These are phyloP conservation scores for Orientallactaga bullata DNA, from an alignment of 2,113 vertebrate species.

Conservation along the genomic window DNA sequence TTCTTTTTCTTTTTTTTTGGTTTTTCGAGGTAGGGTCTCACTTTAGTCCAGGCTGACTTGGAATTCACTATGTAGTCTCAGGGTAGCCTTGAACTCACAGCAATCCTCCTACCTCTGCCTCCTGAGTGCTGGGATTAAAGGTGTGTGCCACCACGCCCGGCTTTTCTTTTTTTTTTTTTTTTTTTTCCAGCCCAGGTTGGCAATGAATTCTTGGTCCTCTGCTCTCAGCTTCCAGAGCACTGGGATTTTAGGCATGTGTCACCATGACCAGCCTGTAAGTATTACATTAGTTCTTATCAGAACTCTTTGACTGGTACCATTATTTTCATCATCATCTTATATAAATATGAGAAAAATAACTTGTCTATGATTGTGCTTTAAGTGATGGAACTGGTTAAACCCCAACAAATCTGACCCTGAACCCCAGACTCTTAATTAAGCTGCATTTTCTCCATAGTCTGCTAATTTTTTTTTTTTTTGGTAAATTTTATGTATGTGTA, in stretches of 20 bases:
- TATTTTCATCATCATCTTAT: neutral
- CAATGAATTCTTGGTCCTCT: too few relatives aligned
- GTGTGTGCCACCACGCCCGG: too few relatives aligned
- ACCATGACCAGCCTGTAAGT: neutral
- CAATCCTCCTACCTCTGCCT: too few relatives aligned
- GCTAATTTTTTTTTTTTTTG: neutral
- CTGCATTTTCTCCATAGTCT: neutral
- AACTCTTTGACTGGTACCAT: neutral
- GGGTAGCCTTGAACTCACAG: too few relatives aligned
- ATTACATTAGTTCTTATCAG: constrained; percentile 10
- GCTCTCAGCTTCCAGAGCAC: neutral
- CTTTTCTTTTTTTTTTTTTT: neutral
- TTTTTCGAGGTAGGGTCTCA: too few relatives aligned
- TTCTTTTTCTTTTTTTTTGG: too few relatives aligned
- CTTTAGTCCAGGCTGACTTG: too few relatives aligned
- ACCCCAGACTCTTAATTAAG: neutral
- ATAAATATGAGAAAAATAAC: neutral
- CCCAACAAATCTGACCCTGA: neutral
- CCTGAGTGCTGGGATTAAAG: too few relatives aligned
- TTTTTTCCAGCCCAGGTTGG: neutral
- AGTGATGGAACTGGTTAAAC: neutral
- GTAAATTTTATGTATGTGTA: too few relatives aligned
- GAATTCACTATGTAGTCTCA: too few relatives aligned
- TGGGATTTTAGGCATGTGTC: neutral
- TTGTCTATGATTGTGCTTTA: neutral